These are phyloP conservation scores for Tonatia bakeri DNA, from an alignment of 2,113 vertebrate genomes.

Conservation along the genomic window DNA sequence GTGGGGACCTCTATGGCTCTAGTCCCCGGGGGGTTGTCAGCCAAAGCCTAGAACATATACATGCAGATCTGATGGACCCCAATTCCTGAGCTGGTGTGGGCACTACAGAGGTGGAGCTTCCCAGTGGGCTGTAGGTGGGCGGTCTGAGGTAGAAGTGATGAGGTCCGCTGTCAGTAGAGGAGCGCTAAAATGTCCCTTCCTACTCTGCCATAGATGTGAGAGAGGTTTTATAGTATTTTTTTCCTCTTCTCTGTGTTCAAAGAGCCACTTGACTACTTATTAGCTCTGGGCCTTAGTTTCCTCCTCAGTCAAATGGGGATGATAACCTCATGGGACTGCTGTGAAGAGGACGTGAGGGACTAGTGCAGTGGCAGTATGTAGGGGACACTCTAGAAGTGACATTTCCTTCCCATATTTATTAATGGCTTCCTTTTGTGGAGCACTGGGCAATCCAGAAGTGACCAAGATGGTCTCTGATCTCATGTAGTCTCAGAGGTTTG, in stretches of 20 bases:
- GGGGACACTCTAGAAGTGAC: not conserved
- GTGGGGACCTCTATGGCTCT: not conserved
- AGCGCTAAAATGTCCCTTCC: not conserved
- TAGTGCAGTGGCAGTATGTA: not conserved
- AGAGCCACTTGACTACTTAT: not conserved
- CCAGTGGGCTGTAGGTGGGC: not conserved
- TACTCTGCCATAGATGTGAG: not conserved
- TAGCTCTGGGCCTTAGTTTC: conserved; percentile 21
- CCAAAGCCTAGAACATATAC: not conserved
- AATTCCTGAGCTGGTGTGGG: not conserved
- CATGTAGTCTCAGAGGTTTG: not conserved
- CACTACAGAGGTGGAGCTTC: not conserved
- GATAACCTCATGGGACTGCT: not conserved
- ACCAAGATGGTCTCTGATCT: not conserved
- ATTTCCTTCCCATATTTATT: conserved; percentile 53
- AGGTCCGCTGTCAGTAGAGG: not conserved
- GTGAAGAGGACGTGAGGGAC: not conserved
- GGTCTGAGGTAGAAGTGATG: not conserved
- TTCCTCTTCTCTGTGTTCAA: not conserved
- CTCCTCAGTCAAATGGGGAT: not conserved
- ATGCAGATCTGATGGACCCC: not conserved
- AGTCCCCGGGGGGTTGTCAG: not conserved
- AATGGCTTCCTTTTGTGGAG: conserved; percentile 5
- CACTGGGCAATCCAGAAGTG: not conserved
- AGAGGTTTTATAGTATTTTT: not conserved